Evolutionary conservation across 2,888 invertebrate species (phyloP), one percentile per base, ranked within the genome.

Genomic region (Perithous albicinctus): DNA sequence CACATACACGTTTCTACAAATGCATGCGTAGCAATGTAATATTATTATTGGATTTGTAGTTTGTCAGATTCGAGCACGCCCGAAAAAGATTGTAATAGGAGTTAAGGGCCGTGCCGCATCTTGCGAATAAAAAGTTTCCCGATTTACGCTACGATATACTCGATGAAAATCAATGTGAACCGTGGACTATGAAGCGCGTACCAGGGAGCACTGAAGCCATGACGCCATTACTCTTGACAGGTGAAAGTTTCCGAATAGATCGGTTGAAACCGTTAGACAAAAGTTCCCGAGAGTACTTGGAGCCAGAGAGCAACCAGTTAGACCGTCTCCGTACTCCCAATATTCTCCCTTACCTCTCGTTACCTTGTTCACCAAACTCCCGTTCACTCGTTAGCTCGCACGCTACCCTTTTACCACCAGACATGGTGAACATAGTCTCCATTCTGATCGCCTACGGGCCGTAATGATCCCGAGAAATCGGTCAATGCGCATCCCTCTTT

Each of bases 181-280:
- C 61, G 35, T 35, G 32, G 35, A 61, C 20, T 20, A n/a, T 35
- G 61, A 61, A 20, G 18, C 23, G 41, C 63, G 41, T 41, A 18
- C 6, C 41, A 35, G 15, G 18, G 15, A 59, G 29, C 18, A 20
- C 10, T 32, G 35, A 32, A 51, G 32, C 26, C 12, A 18, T 66
- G 67, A 51, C 32, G 67, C 67, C 32, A 67, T 29, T 59, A 32
- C 59, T 29, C 29, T 59, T 59, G 59, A 18, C 8, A 18, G 20
- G 20, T 23, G 38, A 54, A 51, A 70, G 69, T 56, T 70, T 70
- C 15, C 41, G 56, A 23, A 69, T 69, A 51, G 69, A 56, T 41
- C 54, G 56, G 54, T 54, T 56, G 15, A 56, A 56, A 70, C 56
- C 10, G 54, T 70, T 41, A 54, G 69, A 26, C 26, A 23, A 41